Percentiles rank a stretch among this genome's conserved stretches.
Evolutionary conservation across 2,888 invertebrate genomes (phyloP).

Genomic region (Apotomis betuletana): DNA sequence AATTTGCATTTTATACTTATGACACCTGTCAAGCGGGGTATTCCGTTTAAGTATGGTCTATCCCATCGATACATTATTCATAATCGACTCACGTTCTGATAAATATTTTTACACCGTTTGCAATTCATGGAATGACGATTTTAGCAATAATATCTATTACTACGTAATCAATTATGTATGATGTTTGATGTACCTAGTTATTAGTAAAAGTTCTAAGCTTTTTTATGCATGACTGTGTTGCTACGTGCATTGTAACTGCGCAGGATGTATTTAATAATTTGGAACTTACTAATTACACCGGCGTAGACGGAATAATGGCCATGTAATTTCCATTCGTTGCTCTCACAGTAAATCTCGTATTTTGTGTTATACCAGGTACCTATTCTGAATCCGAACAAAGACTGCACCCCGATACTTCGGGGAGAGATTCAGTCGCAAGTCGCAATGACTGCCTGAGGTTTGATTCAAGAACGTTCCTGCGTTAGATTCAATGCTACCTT

Average conservation of each 20-base stretch:
- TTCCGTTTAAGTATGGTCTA: conserved; percentile 8
- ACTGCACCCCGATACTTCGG: too few species aligned
- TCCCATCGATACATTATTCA: conserved; percentile 34
- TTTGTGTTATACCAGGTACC: too few species aligned
- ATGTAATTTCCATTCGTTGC: conserved; percentile 12
- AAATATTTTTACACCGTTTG: conserved; percentile 46
- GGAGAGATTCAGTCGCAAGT: too few species aligned
- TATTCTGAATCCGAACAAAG: not conserved
- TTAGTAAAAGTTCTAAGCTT: not conserved
- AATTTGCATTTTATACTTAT: conserved; percentile 30
- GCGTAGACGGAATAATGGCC: conserved; percentile 12
- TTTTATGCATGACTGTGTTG: conserved; percentile 2
- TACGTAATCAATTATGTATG: not conserved
- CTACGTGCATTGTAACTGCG: not conserved
- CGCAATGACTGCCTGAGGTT: too few species aligned
- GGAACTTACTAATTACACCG: conserved; percentile 5
- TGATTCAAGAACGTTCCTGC: too few species aligned
- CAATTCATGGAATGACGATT: conserved; percentile 47
- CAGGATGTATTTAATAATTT: conserved; percentile 17
- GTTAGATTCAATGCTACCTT: too few species aligned
- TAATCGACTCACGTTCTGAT: conserved; percentile 32
- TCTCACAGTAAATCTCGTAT: not conserved
- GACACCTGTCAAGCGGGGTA: conserved; percentile 33
- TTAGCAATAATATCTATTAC: conserved; percentile 42
- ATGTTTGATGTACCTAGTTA: too few species aligned